Base-by-base conservation (phyloP, 2,888 invertebrate genomes). In the Cosmopolites sordidus region DNA sequence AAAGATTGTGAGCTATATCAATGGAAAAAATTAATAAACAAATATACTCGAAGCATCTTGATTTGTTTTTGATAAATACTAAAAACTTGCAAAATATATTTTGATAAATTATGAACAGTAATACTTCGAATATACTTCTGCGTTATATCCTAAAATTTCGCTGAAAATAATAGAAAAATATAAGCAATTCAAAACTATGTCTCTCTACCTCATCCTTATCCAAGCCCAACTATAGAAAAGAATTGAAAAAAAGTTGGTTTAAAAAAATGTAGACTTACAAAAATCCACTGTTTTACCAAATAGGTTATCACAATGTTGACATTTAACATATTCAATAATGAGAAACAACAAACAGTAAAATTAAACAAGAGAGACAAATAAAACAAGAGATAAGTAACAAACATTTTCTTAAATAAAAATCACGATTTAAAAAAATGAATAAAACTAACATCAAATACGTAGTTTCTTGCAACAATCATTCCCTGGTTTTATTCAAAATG, bases 171-270 rank as follows among this genome's bases (percentile, higher is more conserved):
- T 16, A 48, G 12, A 43, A 54, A 49, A 54, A 46, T 39, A 22
- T 2, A 51, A 51, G 56, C 51, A 42, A 30, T 52, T 61, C 64
- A 64, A 67, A 51, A 62, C 66, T 66, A 56, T 56, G 18, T 56
- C 56, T 48, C 49, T 56, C 74, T 85, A 89, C 89, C 89, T 89
- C 89, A 82, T 89, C 89, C 83, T 87, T 87, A 84, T 89, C 88
- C 88, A 89, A 87, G 87, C 87, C 88, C 87, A 88, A 87, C 88
- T 89, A 74, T 73, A 73, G 71, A 71, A 72, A 73, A 73, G 69
- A 71, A 70, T 38, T 57, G 41, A 54, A 60, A 58, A 52, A 57
- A 60, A 37, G 46, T 49, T 53, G 43, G 47, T 56, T 56, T 58
- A 53, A 53, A 52, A 55, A 53, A 55, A 47, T 43, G 41, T 47